phyloP scores from a whole-genome alignment of 1,140 invertebrate genomes.

The Sitobion miscanthi region DNA sequence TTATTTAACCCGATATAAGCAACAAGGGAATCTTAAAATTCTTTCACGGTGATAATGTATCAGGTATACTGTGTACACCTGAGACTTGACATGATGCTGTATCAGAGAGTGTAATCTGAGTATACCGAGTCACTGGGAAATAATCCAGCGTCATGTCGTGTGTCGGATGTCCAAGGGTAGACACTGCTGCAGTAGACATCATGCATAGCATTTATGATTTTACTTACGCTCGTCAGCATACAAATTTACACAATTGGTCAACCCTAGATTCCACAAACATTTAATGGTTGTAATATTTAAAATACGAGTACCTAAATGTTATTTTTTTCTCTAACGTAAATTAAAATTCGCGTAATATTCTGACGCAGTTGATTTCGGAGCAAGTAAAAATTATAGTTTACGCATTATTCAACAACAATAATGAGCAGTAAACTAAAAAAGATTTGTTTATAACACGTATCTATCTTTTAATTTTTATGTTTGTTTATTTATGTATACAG shows the following conservation, averaged over 20 bases:
- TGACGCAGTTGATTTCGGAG: not conserved
- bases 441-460: not conserved
- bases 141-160: not conserved
- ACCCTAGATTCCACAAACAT: not conserved
- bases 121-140: not conserved
- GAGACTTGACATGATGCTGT: not conserved
- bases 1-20: not conserved
- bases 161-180: not conserved
- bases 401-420: not conserved
- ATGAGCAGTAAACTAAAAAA: not conserved
- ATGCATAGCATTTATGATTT: not conserved
- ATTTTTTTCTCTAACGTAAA: not conserved
- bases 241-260: not conserved
- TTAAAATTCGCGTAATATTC: not conserved
- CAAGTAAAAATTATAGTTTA: not conserved
- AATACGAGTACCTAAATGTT: not conserved
- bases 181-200: not conserved
- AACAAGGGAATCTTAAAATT: not conserved
- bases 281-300: not conserved
- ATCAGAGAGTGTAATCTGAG: slow-evolving; percentile 12
- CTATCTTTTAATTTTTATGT: not conserved
- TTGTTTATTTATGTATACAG: not conserved
- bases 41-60: not conserved
- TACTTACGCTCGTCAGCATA: not conserved
- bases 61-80: not conserved